Base-by-base conservation (phyloP, 2,888 invertebrate species). In the Aplocera efformata region DNA sequence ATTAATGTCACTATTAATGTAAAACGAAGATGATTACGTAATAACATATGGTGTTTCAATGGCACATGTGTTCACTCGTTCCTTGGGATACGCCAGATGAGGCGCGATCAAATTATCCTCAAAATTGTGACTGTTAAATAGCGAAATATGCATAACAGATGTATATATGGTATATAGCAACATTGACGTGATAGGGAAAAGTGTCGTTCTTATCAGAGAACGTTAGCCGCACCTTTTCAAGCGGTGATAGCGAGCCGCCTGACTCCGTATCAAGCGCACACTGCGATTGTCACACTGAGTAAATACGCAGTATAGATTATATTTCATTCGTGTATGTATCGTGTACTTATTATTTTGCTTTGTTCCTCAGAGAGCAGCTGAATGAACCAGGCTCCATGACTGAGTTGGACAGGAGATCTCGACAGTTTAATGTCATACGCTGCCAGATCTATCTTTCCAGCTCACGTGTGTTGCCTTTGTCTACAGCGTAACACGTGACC, bases 381-480 rank as follows among this genome's bases (percentile, higher is more conserved):
- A 45, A 32, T 24, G 24, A 32, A 31, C 31, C 43, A 32, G 85
- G 81, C 70, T 79, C 73, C 77, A 79, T 80, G 81, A 79, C 79
- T 86, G 86, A 89, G 89, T 88, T 89, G 89, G 89, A 88, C 82
- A 85, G 88, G 80, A 77, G 89, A 88, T 89, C 89, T 86, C 78
- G 86, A 84, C 89, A 89, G 88, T 85, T 83, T 78, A 56, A 65
- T 53, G 45, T 60, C 39, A 58, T 68, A 68, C 67, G 79, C 84
- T 89, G 89, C 89, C 89, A 89, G 89, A 89, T 89, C 89, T 89
- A 89, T 88, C 89, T 89, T 89, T 89, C 89, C 89, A 89, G 88
- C 89, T 89, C 88, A 86, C 84, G 72, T 78, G 81, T 81, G 72
- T 61, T 72, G 74, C 72, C 79, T 68, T 56, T 48, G 65, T 39